Conservation (phyloP, 2,888 invertebrate species). For the Agrotis ipsilon region DNA sequence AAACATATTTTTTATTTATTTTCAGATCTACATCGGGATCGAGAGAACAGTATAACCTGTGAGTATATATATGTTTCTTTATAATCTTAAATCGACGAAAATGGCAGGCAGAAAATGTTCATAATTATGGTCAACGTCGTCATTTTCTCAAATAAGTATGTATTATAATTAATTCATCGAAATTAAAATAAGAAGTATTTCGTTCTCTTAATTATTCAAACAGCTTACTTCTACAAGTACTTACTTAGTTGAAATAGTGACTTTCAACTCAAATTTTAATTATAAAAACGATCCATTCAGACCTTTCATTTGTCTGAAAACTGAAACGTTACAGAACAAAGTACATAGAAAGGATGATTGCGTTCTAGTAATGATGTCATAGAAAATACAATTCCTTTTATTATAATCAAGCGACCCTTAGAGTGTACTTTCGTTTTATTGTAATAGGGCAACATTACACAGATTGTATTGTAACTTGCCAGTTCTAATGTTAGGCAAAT, state of each 20-base stretch:
- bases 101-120: too few species aligned
- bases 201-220: not conserved
- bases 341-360: slow-evolving; percentile 51
- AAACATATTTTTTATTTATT: slow-evolving; percentile 21
- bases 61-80: slow-evolving; percentile 17
- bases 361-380: slow-evolving; percentile 54
- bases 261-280: slow-evolving; percentile 29
- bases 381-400: slow-evolving; percentile 60
- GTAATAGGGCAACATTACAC: slow-evolving; percentile 40
- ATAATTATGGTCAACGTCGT: too few species aligned
- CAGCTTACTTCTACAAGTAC: not conserved
- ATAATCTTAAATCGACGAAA: too few species aligned
- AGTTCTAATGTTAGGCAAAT: slow-evolving; percentile 32
- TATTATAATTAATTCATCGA: too few species aligned
- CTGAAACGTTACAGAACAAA: slow-evolving; percentile 26
- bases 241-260: not conserved
- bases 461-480: slow-evolving; percentile 59
- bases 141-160: too few species aligned
- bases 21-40: slow-evolving; percentile 38
- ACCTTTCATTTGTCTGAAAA: slow-evolving; percentile 44
- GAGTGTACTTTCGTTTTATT: slow-evolving; percentile 60
- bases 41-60: slow-evolving; percentile 27
- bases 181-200: too few species aligned
- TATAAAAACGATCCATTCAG: slow-evolving; percentile 31
- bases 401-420: slow-evolving; percentile 61